Evolutionary conservation across 2,797 vertebrate genomes (phyloP).

Genomic region (Eutrigla gurnardus): DNA sequence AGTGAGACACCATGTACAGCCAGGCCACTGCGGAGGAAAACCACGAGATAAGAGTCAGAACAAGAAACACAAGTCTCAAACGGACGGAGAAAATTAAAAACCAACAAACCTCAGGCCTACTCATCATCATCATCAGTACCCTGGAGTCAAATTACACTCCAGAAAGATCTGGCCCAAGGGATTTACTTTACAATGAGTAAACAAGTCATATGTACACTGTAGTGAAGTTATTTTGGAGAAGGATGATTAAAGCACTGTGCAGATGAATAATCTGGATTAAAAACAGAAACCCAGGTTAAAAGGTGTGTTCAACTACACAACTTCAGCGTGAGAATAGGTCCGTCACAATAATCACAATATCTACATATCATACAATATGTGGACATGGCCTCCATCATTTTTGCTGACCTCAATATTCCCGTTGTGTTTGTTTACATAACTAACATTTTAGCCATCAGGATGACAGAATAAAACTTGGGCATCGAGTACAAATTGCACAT

Average conservation of each 20-base stretch:
- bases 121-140: not conserved
- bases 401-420: too few relatives aligned
- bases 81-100: not conserved
- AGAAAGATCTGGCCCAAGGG: not conserved
- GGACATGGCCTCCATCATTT: not conserved
- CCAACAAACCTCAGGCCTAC: conserved; percentile 9
- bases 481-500: not conserved
- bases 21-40: conserved; percentile 68
- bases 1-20: conserved; percentile 78
- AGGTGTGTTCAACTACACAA: not conserved
- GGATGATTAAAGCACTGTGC: not conserved
- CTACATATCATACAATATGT: not conserved
- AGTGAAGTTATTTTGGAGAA: not conserved
- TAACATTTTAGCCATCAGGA: not conserved
- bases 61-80: not conserved
- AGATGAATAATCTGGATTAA: not conserved
- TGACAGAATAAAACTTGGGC: not conserved
- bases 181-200: not conserved
- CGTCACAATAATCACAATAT: not conserved
- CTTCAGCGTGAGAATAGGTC: not conserved
- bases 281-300: too few relatives aligned
- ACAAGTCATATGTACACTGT: not conserved
- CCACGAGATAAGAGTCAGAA: conserved; percentile 3
- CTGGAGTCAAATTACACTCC: not conserved
- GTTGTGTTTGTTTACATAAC: not conserved